phyloP scores from a whole-genome alignment of 1,140 invertebrate species.

The Latrodectus geometricus region DNA sequence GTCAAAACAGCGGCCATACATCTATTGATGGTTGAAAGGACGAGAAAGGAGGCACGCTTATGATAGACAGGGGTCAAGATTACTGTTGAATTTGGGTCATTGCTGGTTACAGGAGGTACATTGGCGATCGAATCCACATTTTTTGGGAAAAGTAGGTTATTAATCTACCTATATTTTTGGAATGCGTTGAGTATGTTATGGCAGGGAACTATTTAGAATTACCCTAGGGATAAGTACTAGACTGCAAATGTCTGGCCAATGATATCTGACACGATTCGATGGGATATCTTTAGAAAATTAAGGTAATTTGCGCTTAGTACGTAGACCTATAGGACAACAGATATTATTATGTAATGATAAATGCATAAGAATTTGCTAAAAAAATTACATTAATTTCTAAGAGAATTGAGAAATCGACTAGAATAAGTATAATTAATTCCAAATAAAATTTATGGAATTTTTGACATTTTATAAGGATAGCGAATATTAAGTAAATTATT shows the following conservation, averaged over 20 bases:
- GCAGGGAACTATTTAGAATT: background rate
- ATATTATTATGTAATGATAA: no score
- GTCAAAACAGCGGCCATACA: background rate
- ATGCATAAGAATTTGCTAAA: no score
- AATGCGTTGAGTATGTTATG: background rate
- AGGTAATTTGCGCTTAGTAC: no score
- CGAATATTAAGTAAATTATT: no score
- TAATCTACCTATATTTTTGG: background rate
- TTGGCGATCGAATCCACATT: background rate
- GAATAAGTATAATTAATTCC: no score
- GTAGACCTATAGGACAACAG: no score
- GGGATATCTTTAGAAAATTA: no score
- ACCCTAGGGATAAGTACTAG: background rate
- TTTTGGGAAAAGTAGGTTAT: background rate
- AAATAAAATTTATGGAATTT: no score
- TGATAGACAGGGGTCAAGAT: constrained; percentile 26
- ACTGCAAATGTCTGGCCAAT: background rate
- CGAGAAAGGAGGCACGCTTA: background rate
- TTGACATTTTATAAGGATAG: no score
- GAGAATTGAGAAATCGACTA: no score
- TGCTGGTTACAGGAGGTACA: background rate
- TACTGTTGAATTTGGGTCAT: constrained; percentile 24
- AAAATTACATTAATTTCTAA: no score
- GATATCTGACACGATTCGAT: no score
- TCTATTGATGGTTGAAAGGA: background rate